These are phyloP conservation scores for Pomatorhinus ruficollis DNA, from an alignment of 2,113 vertebrate genomes.

Conservation along the genomic window DNA sequence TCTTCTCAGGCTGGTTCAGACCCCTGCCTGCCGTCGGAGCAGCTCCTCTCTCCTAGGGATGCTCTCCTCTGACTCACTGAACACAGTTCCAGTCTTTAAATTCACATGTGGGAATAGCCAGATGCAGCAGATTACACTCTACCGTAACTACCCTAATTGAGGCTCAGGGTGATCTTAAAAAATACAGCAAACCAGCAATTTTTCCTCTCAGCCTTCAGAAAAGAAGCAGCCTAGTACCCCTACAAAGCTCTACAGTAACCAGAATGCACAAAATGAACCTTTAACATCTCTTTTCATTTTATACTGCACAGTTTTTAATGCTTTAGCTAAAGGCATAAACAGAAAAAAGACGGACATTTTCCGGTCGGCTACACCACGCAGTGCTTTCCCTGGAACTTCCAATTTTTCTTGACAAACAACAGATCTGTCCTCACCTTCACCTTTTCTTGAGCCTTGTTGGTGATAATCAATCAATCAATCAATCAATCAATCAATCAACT, in stretches of 20 bases:
- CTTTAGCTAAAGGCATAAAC: neutral
- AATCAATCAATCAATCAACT: too few species aligned
- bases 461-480: neutral
- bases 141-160: conserved; percentile 87
- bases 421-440: neutral
- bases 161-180: conserved; percentile 76
- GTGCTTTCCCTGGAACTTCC: neutral
- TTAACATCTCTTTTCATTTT: neutral
- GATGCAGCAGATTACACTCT: conserved; percentile 77
- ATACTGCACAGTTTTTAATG: neutral
- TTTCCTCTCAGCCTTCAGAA: neutral
- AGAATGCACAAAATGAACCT: neutral
- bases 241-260: neutral
- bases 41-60: conserved; percentile 48
- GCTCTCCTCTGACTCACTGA: conserved; percentile 67
- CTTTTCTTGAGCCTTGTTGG: neutral
- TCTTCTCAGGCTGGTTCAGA: neutral
- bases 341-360: neutral
- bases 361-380: neutral
- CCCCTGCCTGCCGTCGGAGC: conserved; percentile 41
- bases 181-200: conserved; percentile 32
- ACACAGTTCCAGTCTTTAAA: conserved; percentile 77
- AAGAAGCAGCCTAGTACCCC: neutral
- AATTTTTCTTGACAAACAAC: neutral
- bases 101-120: conserved; percentile 84